Base-by-base conservation (phyloP, 2,888 invertebrate species). In the Tridacna gigas region DNA sequence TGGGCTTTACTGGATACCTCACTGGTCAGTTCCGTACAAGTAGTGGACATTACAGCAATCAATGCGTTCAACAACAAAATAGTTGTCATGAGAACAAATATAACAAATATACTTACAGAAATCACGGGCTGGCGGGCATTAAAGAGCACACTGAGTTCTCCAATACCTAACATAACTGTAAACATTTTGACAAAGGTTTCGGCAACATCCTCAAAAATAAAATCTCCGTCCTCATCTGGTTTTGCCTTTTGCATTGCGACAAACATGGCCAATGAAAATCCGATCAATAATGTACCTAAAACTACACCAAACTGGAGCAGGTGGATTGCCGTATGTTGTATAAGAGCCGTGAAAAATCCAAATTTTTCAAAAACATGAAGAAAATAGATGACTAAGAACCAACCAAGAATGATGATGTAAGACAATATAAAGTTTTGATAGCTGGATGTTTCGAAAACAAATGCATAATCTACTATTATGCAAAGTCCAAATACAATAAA, bases 81-180 rank as follows among this genome's bases (percentile, higher is more conserved):
- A 0, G 80, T 80, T 12, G 80, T 80, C 26, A 75, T n/a, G 18
- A 76, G 63, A 18, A 80, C 76, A 65, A 76, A 80, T n/a, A 69
- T 15, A 26, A 71, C 56, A 71, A 76, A 80, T 28, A 80, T 48
- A 28, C 45, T 45, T 18, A 69, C 25, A 11, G 76, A 75, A 12
- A 76, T 12, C 3, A 28, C 20, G 7, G 69, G 75, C 7, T 80
- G 47, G 18, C 75, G 67, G 9, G 76, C 71, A 12, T 75, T 56
- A 26, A 63, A 76, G 0, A 80, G 15, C 18, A 61, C 60, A 0
- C 51, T 22, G 4, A 80, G 20, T 25, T 80, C 76, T 4, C 80
- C 80, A 9, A 80, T 80, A 13, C 80, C 80, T 2, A 80, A 22
- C 71, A 80, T 80, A 11, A 76, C 48, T 15, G 75, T 75, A 56